Percentiles rank a stretch among this genome's conserved stretches.
These are phyloP conservation scores for Dasyornis broadbenti DNA, from an alignment of 2,113 vertebrate genomes.

Conservation along the genomic window DNA sequence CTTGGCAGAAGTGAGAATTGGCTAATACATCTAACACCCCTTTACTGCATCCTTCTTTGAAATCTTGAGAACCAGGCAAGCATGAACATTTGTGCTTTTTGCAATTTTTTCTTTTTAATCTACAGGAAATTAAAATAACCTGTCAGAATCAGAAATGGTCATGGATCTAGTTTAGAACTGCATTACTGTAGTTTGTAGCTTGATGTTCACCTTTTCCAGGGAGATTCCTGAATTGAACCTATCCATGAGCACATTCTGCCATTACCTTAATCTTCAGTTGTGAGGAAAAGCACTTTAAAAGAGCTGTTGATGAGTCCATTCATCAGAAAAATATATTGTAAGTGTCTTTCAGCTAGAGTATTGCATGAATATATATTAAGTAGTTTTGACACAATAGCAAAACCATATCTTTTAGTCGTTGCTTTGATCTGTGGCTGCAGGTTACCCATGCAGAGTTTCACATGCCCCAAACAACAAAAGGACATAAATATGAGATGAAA, in stretches of 20 bases:
- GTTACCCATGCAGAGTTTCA: neutral
- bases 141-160: neutral
- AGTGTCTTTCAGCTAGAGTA: conserved; percentile 60
- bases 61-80: neutral
- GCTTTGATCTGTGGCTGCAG: neutral
- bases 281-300: conserved; percentile 56
- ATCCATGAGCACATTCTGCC: conserved; percentile 52
- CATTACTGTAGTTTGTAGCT: conserved; percentile 58
- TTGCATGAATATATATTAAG: conserved; percentile 56
- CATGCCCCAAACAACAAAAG: neutral
- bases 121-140: neutral
- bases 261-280: conserved; percentile 59
- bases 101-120: neutral
- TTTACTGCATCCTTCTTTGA: neutral
- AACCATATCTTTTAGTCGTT: neutral
- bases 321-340: conserved; percentile 61
- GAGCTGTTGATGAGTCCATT: conserved; percentile 61
- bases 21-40: neutral
- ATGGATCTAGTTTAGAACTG: neutral
- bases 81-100: neutral
- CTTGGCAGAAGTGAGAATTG: conserved; percentile 44
- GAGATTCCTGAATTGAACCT: conserved; percentile 59
- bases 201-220: conserved; percentile 69
- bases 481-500: neutral
- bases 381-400: neutral